A percentile compares a stretch with the other conserved stretches of the same genome.
Evolutionary conservation across 2,888 invertebrate genomes (phyloP).

Genomic region (Shargacucullia verbasci): DNA sequence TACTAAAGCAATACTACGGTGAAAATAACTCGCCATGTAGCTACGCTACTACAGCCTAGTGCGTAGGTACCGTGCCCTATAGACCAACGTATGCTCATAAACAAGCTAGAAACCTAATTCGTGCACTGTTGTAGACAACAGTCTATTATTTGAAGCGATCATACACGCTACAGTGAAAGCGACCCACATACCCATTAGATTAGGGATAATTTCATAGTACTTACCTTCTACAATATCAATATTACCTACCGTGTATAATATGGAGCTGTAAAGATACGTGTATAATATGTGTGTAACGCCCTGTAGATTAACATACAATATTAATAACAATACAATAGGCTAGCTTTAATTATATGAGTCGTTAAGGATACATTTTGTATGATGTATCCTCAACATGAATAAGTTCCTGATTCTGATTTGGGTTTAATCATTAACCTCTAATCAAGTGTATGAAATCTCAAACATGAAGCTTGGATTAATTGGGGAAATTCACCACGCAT

Average conservation of each 20-base stretch:
- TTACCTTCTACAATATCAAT: constrained; percentile 21
- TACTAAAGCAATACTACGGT: too few relatives aligned
- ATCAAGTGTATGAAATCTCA: constrained; percentile 9
- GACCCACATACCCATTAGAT: constrained; percentile 48
- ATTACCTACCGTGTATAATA: constrained; percentile 7
- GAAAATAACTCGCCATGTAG: too few relatives aligned
- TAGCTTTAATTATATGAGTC: too few relatives aligned
- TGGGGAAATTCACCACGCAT: constrained; percentile 65
- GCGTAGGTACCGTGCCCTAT: constrained; percentile 3
- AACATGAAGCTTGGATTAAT: constrained; percentile 59
- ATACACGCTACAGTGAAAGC: constrained; percentile 47
- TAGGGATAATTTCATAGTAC: constrained; percentile 40
- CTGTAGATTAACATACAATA: too few relatives aligned
- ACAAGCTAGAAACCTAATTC: constrained; percentile 46
- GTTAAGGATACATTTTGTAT: too few relatives aligned
- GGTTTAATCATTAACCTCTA: too few relatives aligned
- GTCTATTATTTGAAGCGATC: constrained; percentile 53
- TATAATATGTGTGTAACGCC: too few relatives aligned
- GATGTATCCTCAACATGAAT: too few relatives aligned
- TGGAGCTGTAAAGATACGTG: constrained; percentile 9
- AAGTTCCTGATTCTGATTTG: background rate
- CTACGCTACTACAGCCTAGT: too few relatives aligned
- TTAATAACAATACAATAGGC: too few relatives aligned
- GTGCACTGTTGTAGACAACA: constrained; percentile 46
- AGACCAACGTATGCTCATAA: constrained; percentile 32